Conservation (phyloP, 1,140 invertebrate species). For the Neuroterus valhalla region DNA sequence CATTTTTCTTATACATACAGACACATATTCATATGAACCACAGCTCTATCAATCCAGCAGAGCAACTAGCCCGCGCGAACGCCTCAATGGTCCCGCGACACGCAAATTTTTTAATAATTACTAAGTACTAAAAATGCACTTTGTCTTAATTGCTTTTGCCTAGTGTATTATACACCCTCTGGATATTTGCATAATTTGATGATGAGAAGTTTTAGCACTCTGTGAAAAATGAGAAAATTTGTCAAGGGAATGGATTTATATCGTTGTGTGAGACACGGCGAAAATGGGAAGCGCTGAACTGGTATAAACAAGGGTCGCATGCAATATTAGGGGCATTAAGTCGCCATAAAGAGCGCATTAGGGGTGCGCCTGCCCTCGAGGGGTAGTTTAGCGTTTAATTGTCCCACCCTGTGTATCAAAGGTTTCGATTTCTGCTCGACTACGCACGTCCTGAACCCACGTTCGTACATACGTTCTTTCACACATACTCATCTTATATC, state of each 20-base stretch:
- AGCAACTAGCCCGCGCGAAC: no score
- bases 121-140: no score
- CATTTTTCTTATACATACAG: no score
- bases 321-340: constrained; percentile 75
- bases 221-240: not conserved
- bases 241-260: constrained; percentile 45
- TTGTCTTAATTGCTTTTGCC: no score
- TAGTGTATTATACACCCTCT: not conserved
- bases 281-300: constrained; percentile 72
- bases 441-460: constrained; percentile 64
- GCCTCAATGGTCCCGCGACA: no score
- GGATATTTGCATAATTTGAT: constrained; percentile 4
- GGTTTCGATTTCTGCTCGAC: constrained; percentile 73
- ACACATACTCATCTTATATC: constrained; percentile 45
- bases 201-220: not conserved
- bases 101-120: no score
- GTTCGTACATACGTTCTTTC: constrained; percentile 55
- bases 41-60: no score
- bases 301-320: constrained; percentile 74
- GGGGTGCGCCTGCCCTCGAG: constrained; percentile 70
- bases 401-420: constrained; percentile 73
- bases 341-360: constrained; percentile 76
- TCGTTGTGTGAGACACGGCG: constrained; percentile 45
- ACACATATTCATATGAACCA: no score
- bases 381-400: constrained; percentile 76